Evolutionary conservation across 2,888 invertebrate genomes (phyloP).

Genomic region (Noctua fimbriata): DNA sequence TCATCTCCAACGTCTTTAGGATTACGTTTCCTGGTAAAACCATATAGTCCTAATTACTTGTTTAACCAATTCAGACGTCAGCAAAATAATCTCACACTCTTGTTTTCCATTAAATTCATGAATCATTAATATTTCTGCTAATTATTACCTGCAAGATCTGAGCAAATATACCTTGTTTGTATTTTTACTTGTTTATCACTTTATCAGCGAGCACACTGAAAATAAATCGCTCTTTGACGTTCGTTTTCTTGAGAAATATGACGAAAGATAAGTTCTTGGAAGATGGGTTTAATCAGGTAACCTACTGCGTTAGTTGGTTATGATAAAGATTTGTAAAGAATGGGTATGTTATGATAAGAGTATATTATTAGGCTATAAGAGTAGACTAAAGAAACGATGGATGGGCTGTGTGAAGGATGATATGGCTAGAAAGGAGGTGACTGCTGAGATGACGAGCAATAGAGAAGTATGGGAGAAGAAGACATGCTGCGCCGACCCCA

Average conservation of each 20-base stretch:
- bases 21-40: constrained; percentile 26
- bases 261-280: constrained; percentile 54
- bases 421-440: too few relatives aligned
- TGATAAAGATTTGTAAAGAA: neutral
- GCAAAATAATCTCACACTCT: constrained; percentile 13
- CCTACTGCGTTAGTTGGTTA: neutral
- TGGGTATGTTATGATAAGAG: neutral
- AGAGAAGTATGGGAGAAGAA: too few relatives aligned
- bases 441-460: too few relatives aligned
- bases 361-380: too few relatives aligned
- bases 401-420: too few relatives aligned
- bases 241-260: constrained; percentile 47
- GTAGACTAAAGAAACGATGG: too few relatives aligned
- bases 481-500: too few relatives aligned
- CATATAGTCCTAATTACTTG: constrained; percentile 21
- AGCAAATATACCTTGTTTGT: constrained; percentile 50
- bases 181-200: constrained; percentile 41
- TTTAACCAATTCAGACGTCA: constrained; percentile 37
- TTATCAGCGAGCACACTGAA: constrained; percentile 49
- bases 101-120: constrained; percentile 31
- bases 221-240: constrained; percentile 46
- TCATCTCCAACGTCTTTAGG: neutral
- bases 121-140: constrained; percentile 57
- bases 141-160: constrained; percentile 30
- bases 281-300: constrained; percentile 32